A percentile compares a stretch with the other conserved stretches of the same genome.
phyloP scores from a whole-genome alignment of 2,888 invertebrate species.

The Ctenicera cuprea region DNA sequence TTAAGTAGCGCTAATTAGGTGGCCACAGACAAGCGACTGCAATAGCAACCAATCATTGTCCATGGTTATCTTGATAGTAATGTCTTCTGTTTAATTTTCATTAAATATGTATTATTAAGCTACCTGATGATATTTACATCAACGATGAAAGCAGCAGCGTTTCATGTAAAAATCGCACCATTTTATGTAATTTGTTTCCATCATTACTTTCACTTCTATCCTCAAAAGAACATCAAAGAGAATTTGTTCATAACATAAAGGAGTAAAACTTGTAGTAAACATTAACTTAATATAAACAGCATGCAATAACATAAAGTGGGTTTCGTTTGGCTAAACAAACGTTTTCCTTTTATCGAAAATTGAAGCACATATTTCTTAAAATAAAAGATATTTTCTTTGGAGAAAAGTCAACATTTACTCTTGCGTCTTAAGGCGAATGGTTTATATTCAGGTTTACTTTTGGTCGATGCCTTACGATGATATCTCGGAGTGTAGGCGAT shows the following conservation, averaged over 20 bases:
- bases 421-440: conserved; percentile 27
- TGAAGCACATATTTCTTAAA: conserved; percentile 31
- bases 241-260: not conserved
- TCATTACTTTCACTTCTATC: not conserved
- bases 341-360: conserved; percentile 33
- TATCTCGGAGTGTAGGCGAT: conserved; percentile 8
- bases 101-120: too few relatives aligned
- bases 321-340: conserved; percentile 32
- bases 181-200: too few relatives aligned
- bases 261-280: conserved; percentile 11
- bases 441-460: conserved; percentile 30
- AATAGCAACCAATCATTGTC: too few relatives aligned
- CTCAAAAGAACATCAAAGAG: conserved; percentile 2
- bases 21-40: too few relatives aligned
- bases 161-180: too few relatives aligned
- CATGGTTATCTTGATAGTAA: too few relatives aligned
- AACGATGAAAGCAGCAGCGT: too few relatives aligned
- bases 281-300: conserved; percentile 21
- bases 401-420: conserved; percentile 27
- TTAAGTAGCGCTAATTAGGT: too few relatives aligned
- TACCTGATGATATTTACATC: not conserved
- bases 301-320: conserved; percentile 10
- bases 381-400: conserved; percentile 34
- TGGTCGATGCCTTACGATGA: conserved; percentile 24
- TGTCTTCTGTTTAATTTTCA: too few relatives aligned